These are phyloP conservation scores for Conomelus anceps DNA, from an alignment of 2,888 invertebrate genomes.

Conservation along the genomic window DNA sequence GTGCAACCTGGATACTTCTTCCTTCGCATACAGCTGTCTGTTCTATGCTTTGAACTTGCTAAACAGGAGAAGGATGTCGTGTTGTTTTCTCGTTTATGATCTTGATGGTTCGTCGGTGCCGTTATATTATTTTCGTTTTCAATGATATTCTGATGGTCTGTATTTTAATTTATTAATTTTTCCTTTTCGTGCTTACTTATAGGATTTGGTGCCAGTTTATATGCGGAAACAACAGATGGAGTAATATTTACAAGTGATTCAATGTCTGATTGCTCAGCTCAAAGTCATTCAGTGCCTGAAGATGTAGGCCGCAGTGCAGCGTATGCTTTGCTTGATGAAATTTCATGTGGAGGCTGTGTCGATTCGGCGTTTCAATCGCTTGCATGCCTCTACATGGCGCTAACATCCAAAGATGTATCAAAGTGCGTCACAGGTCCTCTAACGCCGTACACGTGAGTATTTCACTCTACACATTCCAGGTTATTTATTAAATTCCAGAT, in stretches of 20 bases:
- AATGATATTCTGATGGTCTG: too few species aligned
- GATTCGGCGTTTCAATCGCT: slow-evolving; percentile 85
- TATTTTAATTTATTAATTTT: too few species aligned
- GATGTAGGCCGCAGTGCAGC: slow-evolving; percentile 83
- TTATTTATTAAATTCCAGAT: neutral
- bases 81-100: too few species aligned
- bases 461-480: neutral
- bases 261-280: slow-evolving; percentile 42
- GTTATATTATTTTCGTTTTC: too few species aligned
- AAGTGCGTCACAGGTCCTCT: slow-evolving; percentile 62
- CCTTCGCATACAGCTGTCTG: too few species aligned
- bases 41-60: too few species aligned
- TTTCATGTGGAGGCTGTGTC: slow-evolving; percentile 81
- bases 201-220: slow-evolving; percentile 81
- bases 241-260: slow-evolving; percentile 51
- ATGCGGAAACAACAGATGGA: slow-evolving; percentile 87
- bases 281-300: slow-evolving; percentile 66
- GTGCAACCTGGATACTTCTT: too few species aligned
- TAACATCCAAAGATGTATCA: slow-evolving; percentile 90
- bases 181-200: too few species aligned
- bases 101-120: too few species aligned
- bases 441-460: slow-evolving; percentile 53
- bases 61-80: too few species aligned
- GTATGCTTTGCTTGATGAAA: slow-evolving; percentile 75
- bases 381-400: slow-evolving; percentile 83